Conservation (phyloP, 2,113 vertebrate genomes). For the Apistogramma diplotaenia region DNA sequence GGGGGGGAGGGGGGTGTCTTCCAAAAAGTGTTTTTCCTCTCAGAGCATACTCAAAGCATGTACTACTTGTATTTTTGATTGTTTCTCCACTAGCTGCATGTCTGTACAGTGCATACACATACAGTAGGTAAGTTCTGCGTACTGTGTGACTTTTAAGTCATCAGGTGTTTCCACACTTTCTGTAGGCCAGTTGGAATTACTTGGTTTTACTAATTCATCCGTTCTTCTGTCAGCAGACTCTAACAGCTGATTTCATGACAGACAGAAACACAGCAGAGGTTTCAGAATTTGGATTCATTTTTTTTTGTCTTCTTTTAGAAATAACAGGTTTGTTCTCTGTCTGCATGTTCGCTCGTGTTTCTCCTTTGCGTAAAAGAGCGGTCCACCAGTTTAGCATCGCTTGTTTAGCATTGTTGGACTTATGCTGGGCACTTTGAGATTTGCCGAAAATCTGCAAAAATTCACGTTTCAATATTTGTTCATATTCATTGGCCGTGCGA, state of each 20-base stretch:
- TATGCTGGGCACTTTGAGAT: too few relatives aligned
- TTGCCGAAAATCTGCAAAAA: background rate
- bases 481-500: too few relatives aligned
- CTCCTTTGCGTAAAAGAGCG: background rate
- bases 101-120: slow-evolving; percentile 17
- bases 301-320: background rate
- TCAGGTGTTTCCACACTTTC: background rate
- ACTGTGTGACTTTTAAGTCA: slow-evolving; percentile 1
- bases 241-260: slow-evolving; percentile 7
- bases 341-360: background rate
- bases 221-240: background rate
- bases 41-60: slow-evolving; percentile 55
- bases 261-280: slow-evolving; percentile 33
- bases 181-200: background rate
- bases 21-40: slow-evolving; percentile 19
- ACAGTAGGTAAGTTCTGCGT: slow-evolving; percentile 8
- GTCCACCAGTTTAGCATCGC: background rate
- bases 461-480: too few relatives aligned
- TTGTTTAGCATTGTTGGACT: too few relatives aligned
- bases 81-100: slow-evolving; percentile 42
- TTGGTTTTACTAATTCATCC: background rate
- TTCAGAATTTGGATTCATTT: background rate
- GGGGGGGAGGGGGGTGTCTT: slow-evolving; percentile 11
- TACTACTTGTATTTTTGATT: slow-evolving; percentile 20
- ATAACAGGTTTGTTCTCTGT: background rate